Evolutionary conservation across 2,113 vertebrate species (phyloP).

Genomic region (Lophochroa leadbeateri): DNA sequence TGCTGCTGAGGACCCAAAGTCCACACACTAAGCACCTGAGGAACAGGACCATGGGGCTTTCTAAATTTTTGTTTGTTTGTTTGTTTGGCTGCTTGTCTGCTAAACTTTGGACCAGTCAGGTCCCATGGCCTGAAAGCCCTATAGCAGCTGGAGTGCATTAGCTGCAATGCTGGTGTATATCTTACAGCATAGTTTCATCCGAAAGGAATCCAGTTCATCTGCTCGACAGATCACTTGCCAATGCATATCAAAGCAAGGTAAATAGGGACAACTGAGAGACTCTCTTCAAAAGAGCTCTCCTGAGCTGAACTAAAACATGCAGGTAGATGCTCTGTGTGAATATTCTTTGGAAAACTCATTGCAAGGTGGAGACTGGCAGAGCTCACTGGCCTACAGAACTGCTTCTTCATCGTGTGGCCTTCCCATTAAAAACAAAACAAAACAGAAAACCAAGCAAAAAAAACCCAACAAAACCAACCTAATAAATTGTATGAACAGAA

Average conservation of each 20-base stretch:
- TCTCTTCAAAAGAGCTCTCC: not conserved
- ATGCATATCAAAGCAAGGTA: not conserved
- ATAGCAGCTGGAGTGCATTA: slow-evolving; percentile 24
- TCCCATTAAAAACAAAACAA: not conserved
- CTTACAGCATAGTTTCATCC: not conserved
- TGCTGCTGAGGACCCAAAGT: not conserved
- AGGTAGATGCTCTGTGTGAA: not conserved
- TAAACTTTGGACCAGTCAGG: not conserved
- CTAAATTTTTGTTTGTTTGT: not conserved
- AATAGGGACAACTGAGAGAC: not conserved
- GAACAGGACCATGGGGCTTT: not conserved
- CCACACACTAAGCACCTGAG: not conserved
- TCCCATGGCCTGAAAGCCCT: not conserved
- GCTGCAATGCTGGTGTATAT: not conserved
- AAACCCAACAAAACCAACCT: not conserved
- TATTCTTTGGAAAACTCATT: not conserved
- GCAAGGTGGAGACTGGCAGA: not conserved
- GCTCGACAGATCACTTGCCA: not conserved
- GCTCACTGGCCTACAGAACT: not conserved
- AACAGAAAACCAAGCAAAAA: not conserved
- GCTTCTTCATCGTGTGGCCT: not conserved
- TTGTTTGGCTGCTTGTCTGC: not conserved
- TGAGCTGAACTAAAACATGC: not conserved
- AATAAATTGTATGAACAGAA: not conserved
- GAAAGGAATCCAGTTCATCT: not conserved